Conservation (phyloP, 1,140 invertebrate species). For the Diprion similis region DNA sequence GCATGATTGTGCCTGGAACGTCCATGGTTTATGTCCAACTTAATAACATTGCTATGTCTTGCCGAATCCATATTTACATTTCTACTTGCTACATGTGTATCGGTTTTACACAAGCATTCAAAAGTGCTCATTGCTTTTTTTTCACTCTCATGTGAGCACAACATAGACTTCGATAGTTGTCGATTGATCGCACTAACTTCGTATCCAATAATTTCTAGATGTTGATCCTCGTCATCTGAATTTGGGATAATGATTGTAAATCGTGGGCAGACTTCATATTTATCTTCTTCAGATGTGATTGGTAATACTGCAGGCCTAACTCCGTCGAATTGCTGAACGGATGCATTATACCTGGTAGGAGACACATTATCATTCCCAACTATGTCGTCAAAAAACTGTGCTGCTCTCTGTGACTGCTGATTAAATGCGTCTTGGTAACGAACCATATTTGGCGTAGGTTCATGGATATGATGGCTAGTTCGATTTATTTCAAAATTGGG, state of each 20-base stretch:
- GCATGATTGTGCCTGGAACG: neutral
- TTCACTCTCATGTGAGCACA: neutral
- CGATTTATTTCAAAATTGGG: no score
- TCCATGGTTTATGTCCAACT: neutral
- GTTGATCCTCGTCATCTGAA: neutral
- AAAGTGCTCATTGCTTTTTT: neutral
- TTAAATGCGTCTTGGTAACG: no score
- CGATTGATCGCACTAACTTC: neutral
- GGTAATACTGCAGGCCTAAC: neutral
- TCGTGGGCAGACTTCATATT: neutral
- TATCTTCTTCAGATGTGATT: neutral
- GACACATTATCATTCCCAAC: neutral
- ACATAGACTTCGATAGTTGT: neutral
- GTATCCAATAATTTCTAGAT: slow-evolving; percentile 1
- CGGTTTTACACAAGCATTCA: neutral
- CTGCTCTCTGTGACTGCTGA: no score
- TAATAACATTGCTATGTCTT: neutral
- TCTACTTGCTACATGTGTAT: neutral
- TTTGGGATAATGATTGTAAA: neutral
- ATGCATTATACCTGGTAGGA: neutral
- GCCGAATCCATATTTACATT: neutral
- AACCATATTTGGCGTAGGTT: no score
- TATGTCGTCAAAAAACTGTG: neutral
- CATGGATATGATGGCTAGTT: no score
- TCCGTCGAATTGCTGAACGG: neutral